These are phyloP conservation scores for Orcinus orca DNA, from an alignment of 2,113 vertebrate genomes.

Conservation along the genomic window DNA sequence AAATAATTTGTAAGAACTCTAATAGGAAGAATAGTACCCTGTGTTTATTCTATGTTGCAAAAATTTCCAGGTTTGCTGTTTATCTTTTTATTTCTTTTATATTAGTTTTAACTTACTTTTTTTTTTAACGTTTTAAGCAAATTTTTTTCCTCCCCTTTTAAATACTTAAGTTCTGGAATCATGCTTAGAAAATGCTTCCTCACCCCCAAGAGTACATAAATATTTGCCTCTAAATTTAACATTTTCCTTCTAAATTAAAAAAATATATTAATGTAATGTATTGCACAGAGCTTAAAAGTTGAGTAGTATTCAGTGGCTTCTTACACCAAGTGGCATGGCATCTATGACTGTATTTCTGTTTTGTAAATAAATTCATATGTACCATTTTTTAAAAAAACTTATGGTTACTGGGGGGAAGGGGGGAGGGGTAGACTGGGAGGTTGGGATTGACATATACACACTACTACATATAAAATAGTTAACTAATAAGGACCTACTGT, in stretches of 20 bases:
- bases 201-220: not conserved
- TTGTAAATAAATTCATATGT: no score
- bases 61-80: slow-evolving; percentile 2
- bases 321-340: not conserved
- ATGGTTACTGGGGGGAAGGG: no score
- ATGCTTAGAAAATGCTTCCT: not conserved
- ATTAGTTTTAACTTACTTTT: not conserved
- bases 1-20: not conserved
- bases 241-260: not conserved
- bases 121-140: not conserved
- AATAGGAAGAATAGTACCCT: not conserved
- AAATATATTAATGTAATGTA: not conserved
- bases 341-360: no score
- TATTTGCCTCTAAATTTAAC: not conserved
- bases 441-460: no score
- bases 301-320: not conserved
- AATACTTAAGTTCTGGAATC: slow-evolving; percentile 9
- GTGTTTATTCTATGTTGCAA: not conserved
- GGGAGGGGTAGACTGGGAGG: no score
- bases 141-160: not conserved
- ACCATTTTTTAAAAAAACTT: no score
- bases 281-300: not conserved
- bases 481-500: no score
- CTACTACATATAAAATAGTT: no score
- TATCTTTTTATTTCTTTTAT: not conserved